Base-by-base conservation (phyloP, 2,113 vertebrate genomes). In the Semicossyphus pulcher region DNA sequence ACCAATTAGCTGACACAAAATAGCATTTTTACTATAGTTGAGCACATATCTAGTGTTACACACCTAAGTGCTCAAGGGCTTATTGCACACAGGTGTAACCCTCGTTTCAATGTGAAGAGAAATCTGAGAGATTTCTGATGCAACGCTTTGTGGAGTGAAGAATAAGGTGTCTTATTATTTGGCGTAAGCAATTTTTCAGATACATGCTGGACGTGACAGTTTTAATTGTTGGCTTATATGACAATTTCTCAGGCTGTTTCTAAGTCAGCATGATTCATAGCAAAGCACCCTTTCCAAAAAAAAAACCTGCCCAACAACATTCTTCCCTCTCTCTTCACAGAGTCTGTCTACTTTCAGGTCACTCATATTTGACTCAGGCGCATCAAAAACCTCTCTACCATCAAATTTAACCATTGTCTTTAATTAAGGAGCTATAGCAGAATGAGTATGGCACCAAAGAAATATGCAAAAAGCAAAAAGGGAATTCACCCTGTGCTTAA, bases 241-340 rank as follows among this genome's bases (percentile, higher is more conserved):
- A 64, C 31, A 41, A n/a, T 11, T 0, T 36, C 28, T 29, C 28
- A 2, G 51, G 9, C 0, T 54, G 26, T 28, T 44, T 48, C 25
- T 34, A 14, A 4, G 36, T 52, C 31, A 39, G 14, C 7, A 44
- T 60, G 29, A 60, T 53, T 74, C 26, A 51, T 18, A 26, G n/a
- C 26, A 59, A 14, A 61, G 23, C 34, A 31, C 5, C 23, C 16
- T 6, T 23, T 6, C 32, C 3, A 3, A 14, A 53, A 44, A 36
- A 41, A 51, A 65, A 68, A 14, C 80, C 59, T 62, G 81, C 10
- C 64, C 4, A 26, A 62, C 72, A 36, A 54, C 79, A 78, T 83
- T 80, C 36, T 76, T 66, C 8, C 10, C 0, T 28, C 15, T 71
- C 5, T 49, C 26, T 12, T 1, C 28, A 1, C 18, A 16, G 48